A percentile compares a stretch with the other conserved stretches of the same genome.
phyloP scores from a whole-genome alignment of 1,140 invertebrate species.

The Drosophila simulans region DNA sequence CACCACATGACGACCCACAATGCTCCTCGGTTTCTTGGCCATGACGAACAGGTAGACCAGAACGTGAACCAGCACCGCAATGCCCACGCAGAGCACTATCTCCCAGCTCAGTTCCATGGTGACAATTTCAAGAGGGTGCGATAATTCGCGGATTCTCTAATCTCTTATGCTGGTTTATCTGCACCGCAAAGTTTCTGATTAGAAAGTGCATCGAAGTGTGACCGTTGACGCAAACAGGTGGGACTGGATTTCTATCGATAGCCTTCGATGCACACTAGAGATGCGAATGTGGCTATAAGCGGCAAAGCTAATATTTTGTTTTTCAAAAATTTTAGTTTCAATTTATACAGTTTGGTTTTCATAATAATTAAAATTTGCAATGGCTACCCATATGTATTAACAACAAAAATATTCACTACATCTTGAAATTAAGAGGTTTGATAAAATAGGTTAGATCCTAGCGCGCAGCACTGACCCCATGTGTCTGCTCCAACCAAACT shows the following conservation, averaged over 20 bases:
- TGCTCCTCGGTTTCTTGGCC: constrained; percentile 60
- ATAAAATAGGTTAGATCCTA: neutral
- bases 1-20: constrained; percentile 86
- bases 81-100: constrained; percentile 36
- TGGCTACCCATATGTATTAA: no score
- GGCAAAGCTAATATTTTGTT: no score
- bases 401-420: no score
- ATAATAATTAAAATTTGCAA: no score
- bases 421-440: no score
- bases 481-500: constrained; percentile 25
- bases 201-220: constrained; percentile 36
- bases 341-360: neutral
- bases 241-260: neutral
- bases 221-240: constrained; percentile 2
- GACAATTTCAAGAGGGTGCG: no score
- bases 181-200: constrained; percentile 13
- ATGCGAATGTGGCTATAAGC: neutral
- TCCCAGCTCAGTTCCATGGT: constrained; percentile 66
- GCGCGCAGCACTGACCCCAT: constrained; percentile 19
- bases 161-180: constrained; percentile 7
- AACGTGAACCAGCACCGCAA: constrained; percentile 52
- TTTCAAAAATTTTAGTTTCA: no score
- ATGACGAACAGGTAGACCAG: constrained; percentile 70
- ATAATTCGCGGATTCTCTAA: constrained; percentile 8
- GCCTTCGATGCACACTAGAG: no score